phyloP scores from a whole-genome alignment of 2,888 invertebrate genomes.

The Eupithecia subumbrata region DNA sequence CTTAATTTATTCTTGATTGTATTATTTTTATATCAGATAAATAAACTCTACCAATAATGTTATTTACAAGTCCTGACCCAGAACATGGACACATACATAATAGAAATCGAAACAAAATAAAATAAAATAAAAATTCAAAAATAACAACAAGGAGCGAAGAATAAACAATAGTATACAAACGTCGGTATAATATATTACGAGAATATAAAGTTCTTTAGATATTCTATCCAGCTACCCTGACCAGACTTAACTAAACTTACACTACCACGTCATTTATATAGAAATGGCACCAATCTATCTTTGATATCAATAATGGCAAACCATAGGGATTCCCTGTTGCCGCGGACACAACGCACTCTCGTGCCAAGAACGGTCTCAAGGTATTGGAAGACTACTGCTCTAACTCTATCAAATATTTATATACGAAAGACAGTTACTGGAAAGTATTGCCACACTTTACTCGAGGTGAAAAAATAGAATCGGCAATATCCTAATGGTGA shows the following conservation, averaged over 20 bases:
- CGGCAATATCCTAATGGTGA: constrained; percentile 67
- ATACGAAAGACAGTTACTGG: constrained; percentile 69
- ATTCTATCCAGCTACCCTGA: constrained; percentile 81
- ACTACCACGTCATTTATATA: constrained; percentile 80
- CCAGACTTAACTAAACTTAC: constrained; percentile 83
- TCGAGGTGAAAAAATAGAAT: constrained; percentile 60
- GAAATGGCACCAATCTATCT: constrained; percentile 85
- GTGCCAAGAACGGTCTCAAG: constrained; percentile 65
- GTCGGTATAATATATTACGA: constrained; percentile 67
- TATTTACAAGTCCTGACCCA: constrained; percentile 80
- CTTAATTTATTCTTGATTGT: constrained; percentile 51
- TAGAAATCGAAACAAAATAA: constrained; percentile 61
- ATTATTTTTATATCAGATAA: constrained; percentile 73
- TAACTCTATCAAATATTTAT: constrained; percentile 62
- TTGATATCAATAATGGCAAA: constrained; percentile 84
- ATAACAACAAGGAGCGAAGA: constrained; percentile 65
- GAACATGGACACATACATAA: constrained; percentile 81
- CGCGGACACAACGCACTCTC: constrained; percentile 61
- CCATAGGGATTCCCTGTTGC: constrained; percentile 81
- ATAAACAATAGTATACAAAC: constrained; percentile 65
- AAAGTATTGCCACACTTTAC: constrained; percentile 57
- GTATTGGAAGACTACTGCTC: constrained; percentile 83
- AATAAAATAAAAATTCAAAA: constrained; percentile 75
- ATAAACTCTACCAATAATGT: constrained; percentile 78
- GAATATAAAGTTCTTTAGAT: constrained; percentile 63